Conservation (phyloP, 2,797 vertebrate species). For the Ibycter americanus region DNA sequence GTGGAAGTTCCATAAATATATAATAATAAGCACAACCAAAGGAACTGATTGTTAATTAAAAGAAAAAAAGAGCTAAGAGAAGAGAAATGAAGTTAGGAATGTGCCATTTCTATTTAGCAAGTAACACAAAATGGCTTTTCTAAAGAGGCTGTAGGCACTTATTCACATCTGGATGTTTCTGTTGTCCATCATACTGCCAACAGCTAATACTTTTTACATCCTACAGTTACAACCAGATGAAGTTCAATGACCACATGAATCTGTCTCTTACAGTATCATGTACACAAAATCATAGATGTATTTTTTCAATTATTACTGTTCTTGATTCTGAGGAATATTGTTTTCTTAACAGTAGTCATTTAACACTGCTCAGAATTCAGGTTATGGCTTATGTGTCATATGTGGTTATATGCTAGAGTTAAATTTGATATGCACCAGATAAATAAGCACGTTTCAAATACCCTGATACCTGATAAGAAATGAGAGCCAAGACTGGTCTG, state of each 20-base stretch:
- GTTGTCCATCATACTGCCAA: background rate
- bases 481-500: background rate
- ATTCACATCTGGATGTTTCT: background rate
- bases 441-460: background rate
- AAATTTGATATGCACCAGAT: background rate
- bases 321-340: background rate
- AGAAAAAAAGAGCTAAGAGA: background rate
- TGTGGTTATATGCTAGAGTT: background rate
- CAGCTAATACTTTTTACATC: background rate
- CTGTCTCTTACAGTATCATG: background rate
- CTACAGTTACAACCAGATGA: background rate
- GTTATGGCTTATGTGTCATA: background rate
- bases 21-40: background rate
- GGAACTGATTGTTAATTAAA: background rate
- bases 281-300: background rate
- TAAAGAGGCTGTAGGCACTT: background rate
- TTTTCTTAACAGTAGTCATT: background rate
- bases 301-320: background rate
- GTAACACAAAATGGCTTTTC: background rate
- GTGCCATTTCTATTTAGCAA: background rate
- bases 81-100: background rate
- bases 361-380: background rate
- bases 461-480: background rate
- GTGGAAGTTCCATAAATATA: background rate
- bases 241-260: background rate